Evolutionary conservation across 2,888 invertebrate genomes (phyloP), one percentile per base, ranked within the genome.

Genomic region (Eristalis arbustorum): DNA sequence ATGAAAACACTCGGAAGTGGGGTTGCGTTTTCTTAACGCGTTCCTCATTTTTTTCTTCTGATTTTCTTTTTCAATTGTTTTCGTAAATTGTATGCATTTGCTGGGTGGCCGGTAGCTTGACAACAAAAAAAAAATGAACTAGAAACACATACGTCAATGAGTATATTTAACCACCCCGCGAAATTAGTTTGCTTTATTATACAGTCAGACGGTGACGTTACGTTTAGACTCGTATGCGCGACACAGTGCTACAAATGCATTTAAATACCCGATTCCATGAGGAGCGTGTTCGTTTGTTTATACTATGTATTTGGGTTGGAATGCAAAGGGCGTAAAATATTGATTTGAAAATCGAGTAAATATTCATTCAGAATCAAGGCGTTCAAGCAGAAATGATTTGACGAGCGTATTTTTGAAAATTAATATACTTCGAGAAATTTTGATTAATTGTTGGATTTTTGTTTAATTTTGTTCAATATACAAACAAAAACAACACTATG

Each of bases 1-100:
- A 71, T 28, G 37, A 72, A 72, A 66, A 71, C 23, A 72, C 40
- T 75, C 59, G 66, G 59, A 81, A 75, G 80, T 64, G 42, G 57
- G 25, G 40, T 40, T 61, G 42, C 42, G 42, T 49, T 49, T 49
- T 49, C 49, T 49, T 49, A 49, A 18, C 62, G 62, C 22, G 31
- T 6, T 28, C 62, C 31, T 62, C 31, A 25, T 13, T 49, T 66
- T 75, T 40, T 49, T 49, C 8, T 49, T 49, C 8, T 6, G 18
- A 8, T 5, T 62, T 68, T 18, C 31, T 1, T 31, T 31, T 22
- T 10, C 10, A 63, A 37, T 64, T 8, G 18, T 49, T 49, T 49
- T 49, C 49, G 49, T 18, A 49, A 74, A 64, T 56, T 64, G 34
- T 57, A 57, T 64, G 57, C 64, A 64, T 31, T 74, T 37, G 4